Base-by-base conservation (phyloP, 2,888 invertebrate species). In the Rhimphoctona megacephalus region DNA sequence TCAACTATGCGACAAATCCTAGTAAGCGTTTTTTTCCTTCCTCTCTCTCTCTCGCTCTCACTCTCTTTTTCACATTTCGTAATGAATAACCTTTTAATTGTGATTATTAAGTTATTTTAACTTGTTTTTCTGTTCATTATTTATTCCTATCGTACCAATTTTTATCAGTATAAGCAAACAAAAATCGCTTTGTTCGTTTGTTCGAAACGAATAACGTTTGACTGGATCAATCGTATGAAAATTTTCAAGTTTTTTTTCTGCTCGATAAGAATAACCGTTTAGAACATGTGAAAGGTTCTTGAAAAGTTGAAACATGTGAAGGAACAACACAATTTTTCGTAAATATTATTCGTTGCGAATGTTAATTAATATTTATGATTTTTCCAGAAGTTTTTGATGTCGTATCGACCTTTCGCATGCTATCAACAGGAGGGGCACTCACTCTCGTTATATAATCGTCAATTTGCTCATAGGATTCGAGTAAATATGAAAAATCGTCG, bases 1-100 rank as follows among this genome's bases (percentile, higher is more conserved):
- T 89, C 78, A 84, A 90, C 90, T 83, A 85, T 87, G 88, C 87
- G 88, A 89, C 88, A 89, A 89, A 90, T 89, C 85, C 89, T 89
- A 89, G 88, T 86, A 88, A 88, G 87, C 89, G 83, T 85, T 70
- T 85, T 74, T 86, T 69, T 61, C 81, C 74, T 87, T 54, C 49
- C 67, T 74, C 72, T 78, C 67, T 78, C 74, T 85, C 22, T 54
- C 11, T 52, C 33, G 46, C 46, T 76, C 19, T 25, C 33, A 46
- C 33, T 43, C 17, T 66, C 30, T 25, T 9, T 73, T 76, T 72
- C 54, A 67, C 54, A 73, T 81, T 43, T 80, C 64, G 30, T 78
- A 64, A 81, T 57, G n/a, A 66, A 77, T 86, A 76, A 81, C 57
- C 17, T 83, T 84, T 49, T 30, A 70, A 77, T 25, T 66, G 76